Percentiles rank a stretch among this genome's conserved stretches.
Evolutionary conservation across 2,797 vertebrate genomes (phyloP).

Genomic region (Danio kyathit): DNA sequence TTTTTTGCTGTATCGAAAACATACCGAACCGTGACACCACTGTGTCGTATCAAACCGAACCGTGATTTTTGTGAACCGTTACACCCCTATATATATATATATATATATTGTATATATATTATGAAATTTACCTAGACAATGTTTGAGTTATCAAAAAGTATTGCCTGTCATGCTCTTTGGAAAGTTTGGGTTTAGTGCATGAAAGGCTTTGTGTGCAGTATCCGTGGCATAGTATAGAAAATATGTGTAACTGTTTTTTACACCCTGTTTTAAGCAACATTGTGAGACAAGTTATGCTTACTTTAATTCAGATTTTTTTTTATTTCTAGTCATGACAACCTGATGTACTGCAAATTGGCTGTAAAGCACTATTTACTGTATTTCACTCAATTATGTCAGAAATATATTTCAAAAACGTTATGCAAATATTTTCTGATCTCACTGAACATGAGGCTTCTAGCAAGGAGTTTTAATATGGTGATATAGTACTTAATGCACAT

Average conservation of each 20-base stretch:
- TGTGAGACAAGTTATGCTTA: background rate
- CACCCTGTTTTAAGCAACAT: background rate
- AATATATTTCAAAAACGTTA: background rate
- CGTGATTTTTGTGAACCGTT: too few species aligned
- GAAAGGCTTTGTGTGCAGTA: background rate
- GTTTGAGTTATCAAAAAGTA: background rate
- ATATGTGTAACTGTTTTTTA: too few species aligned
- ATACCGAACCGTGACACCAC: too few species aligned
- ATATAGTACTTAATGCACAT: too few species aligned
- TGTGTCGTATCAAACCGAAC: too few species aligned
- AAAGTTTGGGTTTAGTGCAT: background rate
- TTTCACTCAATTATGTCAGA: background rate
- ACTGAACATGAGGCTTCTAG: too few species aligned
- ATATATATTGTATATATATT: too few species aligned
- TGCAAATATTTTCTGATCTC: too few species aligned
- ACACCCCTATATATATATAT: too few species aligned
- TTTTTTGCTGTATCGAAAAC: too few species aligned
- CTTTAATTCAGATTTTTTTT: background rate
- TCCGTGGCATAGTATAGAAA: background rate
- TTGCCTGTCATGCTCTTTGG: background rate
- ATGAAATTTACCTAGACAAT: background rate
- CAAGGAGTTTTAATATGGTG: too few species aligned
- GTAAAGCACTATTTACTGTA: background rate
- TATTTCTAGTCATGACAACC: background rate
- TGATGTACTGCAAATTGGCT: background rate